Evolutionary conservation across 2,797 vertebrate genomes (phyloP), one percentile per base, ranked within the genome.

Genomic region (Paratrypauchen microcephalus): DNA sequence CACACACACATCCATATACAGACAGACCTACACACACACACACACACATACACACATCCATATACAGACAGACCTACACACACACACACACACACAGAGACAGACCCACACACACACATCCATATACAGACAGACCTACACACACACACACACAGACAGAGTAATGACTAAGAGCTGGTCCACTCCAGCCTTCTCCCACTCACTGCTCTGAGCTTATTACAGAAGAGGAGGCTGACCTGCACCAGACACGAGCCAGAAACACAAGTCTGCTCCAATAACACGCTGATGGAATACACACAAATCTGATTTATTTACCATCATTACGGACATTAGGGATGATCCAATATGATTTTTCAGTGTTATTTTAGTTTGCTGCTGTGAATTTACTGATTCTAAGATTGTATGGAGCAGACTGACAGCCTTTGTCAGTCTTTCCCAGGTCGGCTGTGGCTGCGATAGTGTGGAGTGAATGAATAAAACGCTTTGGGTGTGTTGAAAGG

Each of bases 111-210:
- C n/a, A n/a, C n/a, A n/a, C n/a, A n/a, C n/a, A n/a, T n/a, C n/a
- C 21, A 56, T 24, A 26, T 21, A 23, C 3, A 41, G 11, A 12
- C 39, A 41, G 2, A 41, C 11, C 2, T 2, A 39, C 68, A 57
- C 16, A 81, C 68, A 70, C 16, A 32, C 66, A 58, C 16, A 81
- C 66, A 69, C 6, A 36, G 16, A n/a, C 58, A 60, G 18, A 32
- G 3, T 36, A 28, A 76, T 71, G 55, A 75, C 68, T 21, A 60
- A 60, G 69, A 69, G 68, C 80, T 36, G 62, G 74, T 72, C 68
- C 50, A 36, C 73, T 75, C 75, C 71, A 56, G 74, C 72, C 70
- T 41, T 72, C 73, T 65, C 59, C 73, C 79, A 77, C 80, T 52
- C 54, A 18, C 69, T 55, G 62, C 58, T 60, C 63, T 70, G 48